Evolutionary conservation across 2,113 vertebrate genomes (phyloP).

Genomic region (Plecturocebus donacophilus): DNA sequence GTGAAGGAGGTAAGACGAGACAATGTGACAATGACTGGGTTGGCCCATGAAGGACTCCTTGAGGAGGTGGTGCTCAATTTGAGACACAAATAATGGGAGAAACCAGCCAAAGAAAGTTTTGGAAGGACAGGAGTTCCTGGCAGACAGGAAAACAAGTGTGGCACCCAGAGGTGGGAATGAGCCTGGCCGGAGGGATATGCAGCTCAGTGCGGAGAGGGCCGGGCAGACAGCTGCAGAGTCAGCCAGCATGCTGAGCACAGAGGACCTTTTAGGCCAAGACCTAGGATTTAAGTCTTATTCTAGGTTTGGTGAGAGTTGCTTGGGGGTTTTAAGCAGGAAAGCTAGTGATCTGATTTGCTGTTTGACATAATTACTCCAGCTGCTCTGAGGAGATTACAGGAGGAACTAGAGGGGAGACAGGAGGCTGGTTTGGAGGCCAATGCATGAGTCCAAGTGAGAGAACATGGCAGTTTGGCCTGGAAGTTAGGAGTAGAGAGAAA

Average conservation of each 20-base stretch:
- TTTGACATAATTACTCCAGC: neutral
- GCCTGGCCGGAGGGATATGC: neutral
- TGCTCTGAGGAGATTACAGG: neutral
- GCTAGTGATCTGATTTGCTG: neutral
- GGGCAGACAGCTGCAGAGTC: neutral
- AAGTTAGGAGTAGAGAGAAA: neutral
- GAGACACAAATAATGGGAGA: neutral
- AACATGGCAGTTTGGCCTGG: neutral
- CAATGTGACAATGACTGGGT: neutral
- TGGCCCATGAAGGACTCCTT: neutral
- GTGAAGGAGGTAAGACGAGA: accelerated
- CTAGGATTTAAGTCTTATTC: neutral
- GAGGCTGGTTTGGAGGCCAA: neutral
- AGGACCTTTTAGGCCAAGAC: neutral
- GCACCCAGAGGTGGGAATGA: neutral
- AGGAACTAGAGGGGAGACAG: neutral
- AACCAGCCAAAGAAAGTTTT: neutral
- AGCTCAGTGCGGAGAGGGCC: neutral
- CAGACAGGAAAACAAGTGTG: neutral
- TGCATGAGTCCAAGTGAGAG: neutral
- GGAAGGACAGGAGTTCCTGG: neutral
- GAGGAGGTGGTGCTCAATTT: neutral
- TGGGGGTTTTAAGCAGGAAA: neutral
- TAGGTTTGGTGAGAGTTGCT: neutral
- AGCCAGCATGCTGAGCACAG: too few species aligned